These are phyloP conservation scores for Holcopasites calliopsidis DNA, from an alignment of 1,140 invertebrate genomes.

Conservation along the genomic window DNA sequence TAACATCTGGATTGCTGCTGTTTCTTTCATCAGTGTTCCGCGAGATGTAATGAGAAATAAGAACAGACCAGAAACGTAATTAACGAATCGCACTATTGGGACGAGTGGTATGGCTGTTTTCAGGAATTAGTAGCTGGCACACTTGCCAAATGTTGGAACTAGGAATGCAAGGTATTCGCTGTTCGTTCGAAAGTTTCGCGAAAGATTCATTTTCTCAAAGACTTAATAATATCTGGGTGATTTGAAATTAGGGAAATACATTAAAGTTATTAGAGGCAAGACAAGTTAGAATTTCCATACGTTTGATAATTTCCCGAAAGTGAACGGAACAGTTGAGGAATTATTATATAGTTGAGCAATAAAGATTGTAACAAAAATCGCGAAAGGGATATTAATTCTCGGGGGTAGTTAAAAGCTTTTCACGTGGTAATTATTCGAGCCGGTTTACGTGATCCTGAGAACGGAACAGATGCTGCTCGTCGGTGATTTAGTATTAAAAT, in stretches of 20 bases:
- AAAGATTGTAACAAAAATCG: not conserved
- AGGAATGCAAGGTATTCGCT: not conserved
- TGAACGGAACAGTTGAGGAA: too few relatives aligned
- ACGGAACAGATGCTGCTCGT: conserved; percentile 24
- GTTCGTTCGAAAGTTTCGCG: not conserved
- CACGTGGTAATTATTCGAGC: conserved; percentile 49
- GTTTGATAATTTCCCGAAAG: too few relatives aligned
- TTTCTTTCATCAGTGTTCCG: too few relatives aligned
- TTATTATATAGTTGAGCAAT: not conserved
- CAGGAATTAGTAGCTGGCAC: conserved; percentile 4
- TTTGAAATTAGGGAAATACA: not conserved
- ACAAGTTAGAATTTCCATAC: too few relatives aligned
- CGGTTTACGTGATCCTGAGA: conserved; percentile 46
- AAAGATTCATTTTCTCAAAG: not conserved
- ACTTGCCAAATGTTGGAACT: conserved; percentile 1
- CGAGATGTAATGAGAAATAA: not conserved
- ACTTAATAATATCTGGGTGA: conserved; percentile 7
- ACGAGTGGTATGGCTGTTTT: not conserved
- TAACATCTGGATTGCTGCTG: not conserved
- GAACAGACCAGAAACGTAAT: not conserved
- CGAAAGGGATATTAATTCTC: not conserved
- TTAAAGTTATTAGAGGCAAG: not conserved
- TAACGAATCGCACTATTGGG: conserved; percentile 9
- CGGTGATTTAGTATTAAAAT: conserved; percentile 39
- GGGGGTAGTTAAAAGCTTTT: not conserved